Conservation (phyloP, 2,888 invertebrate species). For the Acronicta psi region DNA sequence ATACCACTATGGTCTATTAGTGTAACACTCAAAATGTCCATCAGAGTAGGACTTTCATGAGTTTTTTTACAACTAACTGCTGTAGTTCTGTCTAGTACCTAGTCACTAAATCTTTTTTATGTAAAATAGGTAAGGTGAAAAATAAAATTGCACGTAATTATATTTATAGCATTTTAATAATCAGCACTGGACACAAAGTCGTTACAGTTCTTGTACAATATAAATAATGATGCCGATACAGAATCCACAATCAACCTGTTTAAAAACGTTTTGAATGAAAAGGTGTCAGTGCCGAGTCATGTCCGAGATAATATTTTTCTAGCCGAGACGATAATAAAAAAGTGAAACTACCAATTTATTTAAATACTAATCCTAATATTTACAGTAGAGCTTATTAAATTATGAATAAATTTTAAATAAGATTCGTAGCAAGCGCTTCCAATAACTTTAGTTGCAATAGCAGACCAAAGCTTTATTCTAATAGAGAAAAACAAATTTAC, state of each 20-base stretch:
- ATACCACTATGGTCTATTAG: too few species aligned
- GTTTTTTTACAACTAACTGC: too few species aligned
- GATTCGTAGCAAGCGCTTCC: constrained; percentile 77
- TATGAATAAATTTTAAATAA: constrained; percentile 74
- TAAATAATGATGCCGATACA: constrained; percentile 67
- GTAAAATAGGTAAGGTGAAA: constrained; percentile 6
- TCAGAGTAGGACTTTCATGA: too few species aligned
- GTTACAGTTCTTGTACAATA: constrained; percentile 64
- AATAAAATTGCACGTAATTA: constrained; percentile 57
- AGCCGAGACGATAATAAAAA: constrained; percentile 67
- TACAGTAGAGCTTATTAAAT: constrained; percentile 82
- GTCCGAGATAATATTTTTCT: constrained; percentile 64
- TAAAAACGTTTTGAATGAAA: constrained; percentile 45
- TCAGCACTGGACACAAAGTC: constrained; percentile 74
- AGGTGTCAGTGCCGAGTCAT: constrained; percentile 64
- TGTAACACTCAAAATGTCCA: too few species aligned
- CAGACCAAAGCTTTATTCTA: constrained; percentile 67
- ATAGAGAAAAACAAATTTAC: constrained; percentile 51
- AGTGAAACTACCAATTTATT: constrained; percentile 80
- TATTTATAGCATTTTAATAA: constrained; percentile 78
- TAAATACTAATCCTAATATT: constrained; percentile 87
- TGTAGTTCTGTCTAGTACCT: too few species aligned
- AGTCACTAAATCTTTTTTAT: not conserved
- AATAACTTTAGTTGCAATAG: constrained; percentile 67
- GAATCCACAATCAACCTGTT: constrained; percentile 53